phyloP scores from a whole-genome alignment of 2,888 invertebrate species.

The Myathropa florea region DNA sequence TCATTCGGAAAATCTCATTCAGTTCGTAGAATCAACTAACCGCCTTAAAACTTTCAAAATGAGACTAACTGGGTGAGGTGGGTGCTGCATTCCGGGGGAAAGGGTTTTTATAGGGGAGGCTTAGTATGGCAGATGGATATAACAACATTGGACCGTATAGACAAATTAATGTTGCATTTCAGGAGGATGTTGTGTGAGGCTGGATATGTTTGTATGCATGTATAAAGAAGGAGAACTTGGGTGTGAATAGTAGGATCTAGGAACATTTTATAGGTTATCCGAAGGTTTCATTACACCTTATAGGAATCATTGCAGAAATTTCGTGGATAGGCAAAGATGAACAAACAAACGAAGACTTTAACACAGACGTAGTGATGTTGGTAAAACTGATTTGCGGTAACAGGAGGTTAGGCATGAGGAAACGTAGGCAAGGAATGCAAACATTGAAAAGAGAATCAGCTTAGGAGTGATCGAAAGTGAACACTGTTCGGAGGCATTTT shows the following conservation, averaged over 20 bases:
- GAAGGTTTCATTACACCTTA: slow-evolving; percentile 62
- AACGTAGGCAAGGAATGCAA: background rate
- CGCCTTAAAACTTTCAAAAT: slow-evolving; percentile 70
- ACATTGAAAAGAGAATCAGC: slow-evolving; percentile 15
- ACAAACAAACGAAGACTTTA: slow-evolving; percentile 42
- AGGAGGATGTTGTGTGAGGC: slow-evolving; percentile 26
- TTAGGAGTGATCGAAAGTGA: slow-evolving; percentile 37
- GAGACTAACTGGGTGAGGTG: slow-evolving; percentile 53
- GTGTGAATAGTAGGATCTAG: slow-evolving; percentile 3
- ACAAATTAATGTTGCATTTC: slow-evolving; percentile 69
- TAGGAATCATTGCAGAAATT: slow-evolving; percentile 49
- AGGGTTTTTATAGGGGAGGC: slow-evolving; percentile 2
- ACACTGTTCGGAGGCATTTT: background rate
- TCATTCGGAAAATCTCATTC: slow-evolving; percentile 67
- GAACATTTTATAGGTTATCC: slow-evolving; percentile 65
- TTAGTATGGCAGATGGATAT: slow-evolving; percentile 49
- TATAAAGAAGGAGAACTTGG: background rate
- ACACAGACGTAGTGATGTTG: slow-evolving; percentile 5
- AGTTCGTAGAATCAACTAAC: slow-evolving; percentile 68
- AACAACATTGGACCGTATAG: slow-evolving; percentile 60
- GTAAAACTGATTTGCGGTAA: slow-evolving; percentile 38
- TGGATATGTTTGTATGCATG: background rate
- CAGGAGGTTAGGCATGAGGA: background rate
- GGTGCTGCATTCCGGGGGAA: slow-evolving; percentile 12
- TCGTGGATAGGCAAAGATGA: slow-evolving; percentile 41